These are phyloP conservation scores for Tryphoninae sp. DNA, from an alignment of 2,888 invertebrate species.

Conservation along the genomic window DNA sequence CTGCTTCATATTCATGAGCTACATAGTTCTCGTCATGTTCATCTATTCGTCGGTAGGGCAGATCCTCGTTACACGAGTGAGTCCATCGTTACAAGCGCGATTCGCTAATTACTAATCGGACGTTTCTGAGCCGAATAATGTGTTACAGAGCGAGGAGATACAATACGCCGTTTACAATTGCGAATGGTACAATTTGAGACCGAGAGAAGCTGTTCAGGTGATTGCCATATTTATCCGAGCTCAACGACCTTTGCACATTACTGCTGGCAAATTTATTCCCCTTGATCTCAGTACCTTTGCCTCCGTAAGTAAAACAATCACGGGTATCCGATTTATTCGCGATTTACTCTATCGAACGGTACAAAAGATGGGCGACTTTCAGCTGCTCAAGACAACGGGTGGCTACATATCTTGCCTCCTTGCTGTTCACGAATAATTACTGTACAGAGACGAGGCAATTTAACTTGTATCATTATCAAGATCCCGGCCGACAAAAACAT, in stretches of 20 bases:
- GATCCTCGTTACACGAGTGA: constrained; percentile 35
- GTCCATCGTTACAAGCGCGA: constrained; percentile 2
- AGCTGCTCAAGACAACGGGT: constrained; percentile 52
- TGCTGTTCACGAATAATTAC: constrained; percentile 22
- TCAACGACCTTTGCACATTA: constrained; percentile 58
- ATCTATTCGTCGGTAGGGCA: constrained; percentile 50
- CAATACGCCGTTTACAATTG: constrained; percentile 41
- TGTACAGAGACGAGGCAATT: background rate
- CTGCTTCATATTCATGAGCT: constrained; percentile 19
- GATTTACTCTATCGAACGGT: no score
- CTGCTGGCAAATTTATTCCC: constrained; percentile 63
- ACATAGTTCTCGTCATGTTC: constrained; percentile 39
- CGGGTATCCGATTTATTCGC: no score
- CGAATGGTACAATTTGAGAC: constrained; percentile 29
- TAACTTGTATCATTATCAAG: background rate
- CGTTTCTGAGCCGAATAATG: background rate
- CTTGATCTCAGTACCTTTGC: constrained; percentile 60
- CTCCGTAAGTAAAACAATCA: constrained; percentile 48
- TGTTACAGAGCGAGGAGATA: constrained; percentile 39
- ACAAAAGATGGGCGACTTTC: constrained; percentile 6
- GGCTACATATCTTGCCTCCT: constrained; percentile 50
- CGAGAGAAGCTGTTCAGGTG: constrained; percentile 29
- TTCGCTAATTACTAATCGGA: background rate
- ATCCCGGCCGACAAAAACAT: background rate
- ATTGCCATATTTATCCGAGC: constrained; percentile 58